Evolutionary conservation across 2,113 vertebrate species (phyloP), one percentile per base, ranked within the genome.

Genomic region (Aspidoscelis tigris): DNA sequence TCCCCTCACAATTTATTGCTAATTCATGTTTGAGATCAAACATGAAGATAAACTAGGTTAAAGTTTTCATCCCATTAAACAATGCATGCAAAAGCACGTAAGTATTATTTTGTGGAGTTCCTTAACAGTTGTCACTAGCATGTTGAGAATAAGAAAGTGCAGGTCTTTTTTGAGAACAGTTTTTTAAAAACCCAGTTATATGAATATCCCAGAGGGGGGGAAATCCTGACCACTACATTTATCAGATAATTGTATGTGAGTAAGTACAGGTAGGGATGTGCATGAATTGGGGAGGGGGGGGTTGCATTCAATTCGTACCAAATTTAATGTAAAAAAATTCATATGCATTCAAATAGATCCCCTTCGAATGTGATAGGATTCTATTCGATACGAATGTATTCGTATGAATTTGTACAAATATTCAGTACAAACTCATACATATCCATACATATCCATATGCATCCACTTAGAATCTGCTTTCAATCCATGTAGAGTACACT

Each of bases 1-100:
- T 88, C 68, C 3, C 64, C 78, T 53, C 47, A 33, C 0, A 41
- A 66, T 78, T 22, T 61, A 47, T 78, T 89, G 58, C 83, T 88
- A 91, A 86, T 80, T 93, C 21, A 11, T 47, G 43, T 83, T 91
- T 83, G 74, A 92, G 84, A 82, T n/a, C 50, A 33, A 83, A 78
- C 43, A 73, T 78, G 88, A 86, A 69, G 90, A 94, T 79, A 87
- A 91, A 86, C 76, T 50, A 66, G 43, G 71, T 44, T 70, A 82
- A 69, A 8, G 33, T 44, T 81, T 87, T 84, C 74, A 76, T 58
- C 14, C 22, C 55, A 50, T 70, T 78, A 39, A 12, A 1, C 44
- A 43, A 22, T 75, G 76, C 55, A 58, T 11, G 55, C 55, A 58
- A 58, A 58, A 58, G 3, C 55, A 58, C 55, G 14, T 58, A 14